phyloP scores from a whole-genome alignment of 2,888 invertebrate genomes.

The Eledona agricola region DNA sequence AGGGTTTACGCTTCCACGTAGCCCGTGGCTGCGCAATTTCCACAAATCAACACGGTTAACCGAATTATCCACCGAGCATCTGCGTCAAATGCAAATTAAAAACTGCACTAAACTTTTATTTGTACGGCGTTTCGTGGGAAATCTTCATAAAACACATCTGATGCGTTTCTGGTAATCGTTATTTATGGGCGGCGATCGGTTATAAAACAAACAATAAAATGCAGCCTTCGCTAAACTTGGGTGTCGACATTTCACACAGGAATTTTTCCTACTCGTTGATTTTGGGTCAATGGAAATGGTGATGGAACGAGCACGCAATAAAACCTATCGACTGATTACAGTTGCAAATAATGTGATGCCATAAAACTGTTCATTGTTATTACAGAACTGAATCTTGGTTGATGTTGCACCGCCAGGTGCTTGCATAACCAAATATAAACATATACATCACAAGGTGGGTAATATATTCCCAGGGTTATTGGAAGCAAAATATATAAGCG shows the following conservation, averaged over 20 bases:
- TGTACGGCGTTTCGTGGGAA: no score
- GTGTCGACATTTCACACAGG: neutral
- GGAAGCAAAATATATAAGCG: slow-evolving; percentile 10
- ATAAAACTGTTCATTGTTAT: slow-evolving; percentile 7
- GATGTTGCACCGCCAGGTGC: slow-evolving; percentile 14
- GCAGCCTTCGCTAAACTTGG: slow-evolving; percentile 1
- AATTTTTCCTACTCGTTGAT: slow-evolving; percentile 4
- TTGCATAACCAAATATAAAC: slow-evolving; percentile 10
- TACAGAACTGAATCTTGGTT: slow-evolving; percentile 4
- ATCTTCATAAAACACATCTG: neutral
- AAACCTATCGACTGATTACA: slow-evolving; percentile 6
- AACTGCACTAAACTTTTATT: no score
- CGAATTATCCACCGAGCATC: slow-evolving; percentile 8
- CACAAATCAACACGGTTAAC: slow-evolving; percentile 16
- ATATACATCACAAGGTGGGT: slow-evolving; percentile 10
- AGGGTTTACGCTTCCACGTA: slow-evolving; percentile 18
- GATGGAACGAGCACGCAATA: slow-evolving; percentile 2
- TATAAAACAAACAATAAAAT: slow-evolving; percentile 6
- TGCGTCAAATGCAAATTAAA: no score
- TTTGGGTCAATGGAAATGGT: slow-evolving; percentile 13
- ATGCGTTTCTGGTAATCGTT: slow-evolving; percentile 2
- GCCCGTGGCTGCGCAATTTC: slow-evolving; percentile 30
- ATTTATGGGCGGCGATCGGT: slow-evolving; percentile 5
- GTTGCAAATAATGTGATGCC: slow-evolving; percentile 3
- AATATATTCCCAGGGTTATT: slow-evolving; percentile 20